Evolutionary conservation across 2,888 invertebrate species (phyloP).

Genomic region (Lagria hirta): DNA sequence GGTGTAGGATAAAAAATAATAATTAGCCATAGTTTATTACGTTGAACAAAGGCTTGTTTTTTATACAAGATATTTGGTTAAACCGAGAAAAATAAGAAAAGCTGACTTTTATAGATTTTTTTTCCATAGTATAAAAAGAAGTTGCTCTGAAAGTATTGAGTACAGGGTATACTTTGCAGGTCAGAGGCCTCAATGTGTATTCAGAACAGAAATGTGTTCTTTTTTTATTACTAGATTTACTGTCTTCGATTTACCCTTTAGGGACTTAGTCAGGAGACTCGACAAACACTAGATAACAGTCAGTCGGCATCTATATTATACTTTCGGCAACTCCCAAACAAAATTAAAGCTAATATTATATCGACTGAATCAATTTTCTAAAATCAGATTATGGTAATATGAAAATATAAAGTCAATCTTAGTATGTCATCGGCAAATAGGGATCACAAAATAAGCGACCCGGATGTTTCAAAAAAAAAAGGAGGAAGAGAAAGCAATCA

Average conservation of each 20-base stretch:
- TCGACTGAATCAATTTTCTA: too few species aligned
- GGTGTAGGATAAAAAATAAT: too few species aligned
- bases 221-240: conserved; percentile 41
- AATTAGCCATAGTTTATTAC: too few species aligned
- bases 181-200: conserved; percentile 32
- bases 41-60: too few species aligned
- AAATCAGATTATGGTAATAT: too few species aligned
- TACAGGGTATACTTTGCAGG: conserved; percentile 18
- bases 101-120: too few species aligned
- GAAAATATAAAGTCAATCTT: too few species aligned
- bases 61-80: too few species aligned
- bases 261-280: conserved; percentile 15
- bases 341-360: conserved; percentile 11
- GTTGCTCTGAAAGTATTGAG: not conserved
- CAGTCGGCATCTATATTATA: too few species aligned
- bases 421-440: conserved; percentile 13
- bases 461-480: conserved; percentile 20
- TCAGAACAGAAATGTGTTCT: conserved; percentile 40
- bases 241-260: conserved; percentile 18
- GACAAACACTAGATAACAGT: conserved; percentile 23
- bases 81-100: too few species aligned
- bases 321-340: too few species aligned
- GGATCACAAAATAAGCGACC: conserved; percentile 17
- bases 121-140: too few species aligned
- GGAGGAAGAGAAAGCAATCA: conserved; percentile 43